Conservation (phyloP, 23 tunicate species). For the Aplidium turbinatum region DNA sequence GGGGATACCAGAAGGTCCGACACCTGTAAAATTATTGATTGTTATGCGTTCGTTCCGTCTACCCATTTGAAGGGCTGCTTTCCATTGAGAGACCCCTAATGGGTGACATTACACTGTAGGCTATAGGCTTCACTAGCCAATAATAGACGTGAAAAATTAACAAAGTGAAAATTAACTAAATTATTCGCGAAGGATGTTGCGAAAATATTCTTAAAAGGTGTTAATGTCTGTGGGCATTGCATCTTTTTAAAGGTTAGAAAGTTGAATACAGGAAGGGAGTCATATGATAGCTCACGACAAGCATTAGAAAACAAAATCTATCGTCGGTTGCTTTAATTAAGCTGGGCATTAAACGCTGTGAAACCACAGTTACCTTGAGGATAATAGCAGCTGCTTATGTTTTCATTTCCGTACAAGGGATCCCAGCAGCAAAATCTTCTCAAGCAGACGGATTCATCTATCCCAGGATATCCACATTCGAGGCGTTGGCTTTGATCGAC, state of each 20-base stretch:
- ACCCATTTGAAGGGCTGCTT: neutral
- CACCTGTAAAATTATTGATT: conserved; percentile 20
- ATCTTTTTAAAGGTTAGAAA: too few relatives aligned
- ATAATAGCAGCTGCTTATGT: conserved; percentile 70
- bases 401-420: conserved; percentile 40
- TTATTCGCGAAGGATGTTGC: too few relatives aligned
- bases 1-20: conserved; percentile 35
- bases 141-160: neutral
- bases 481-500: conserved; percentile 27
- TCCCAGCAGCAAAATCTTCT: conserved; percentile 78
- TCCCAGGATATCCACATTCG: conserved; percentile 70
- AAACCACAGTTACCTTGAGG: conserved; percentile 50
- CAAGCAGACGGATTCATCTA: conserved; percentile 47
- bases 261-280: too few relatives aligned
- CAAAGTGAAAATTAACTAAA: neutral
- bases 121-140: too few relatives aligned
- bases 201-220: too few relatives aligned
- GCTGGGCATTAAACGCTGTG: too few relatives aligned
- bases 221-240: too few relatives aligned
- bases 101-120: too few relatives aligned
- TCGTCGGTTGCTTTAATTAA: too few relatives aligned
- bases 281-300: neutral
- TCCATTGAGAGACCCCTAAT: too few relatives aligned
- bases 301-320: neutral
- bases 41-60: neutral